phyloP scores from a whole-genome alignment of 2,888 invertebrate species.

The Tenodera sinensis region DNA sequence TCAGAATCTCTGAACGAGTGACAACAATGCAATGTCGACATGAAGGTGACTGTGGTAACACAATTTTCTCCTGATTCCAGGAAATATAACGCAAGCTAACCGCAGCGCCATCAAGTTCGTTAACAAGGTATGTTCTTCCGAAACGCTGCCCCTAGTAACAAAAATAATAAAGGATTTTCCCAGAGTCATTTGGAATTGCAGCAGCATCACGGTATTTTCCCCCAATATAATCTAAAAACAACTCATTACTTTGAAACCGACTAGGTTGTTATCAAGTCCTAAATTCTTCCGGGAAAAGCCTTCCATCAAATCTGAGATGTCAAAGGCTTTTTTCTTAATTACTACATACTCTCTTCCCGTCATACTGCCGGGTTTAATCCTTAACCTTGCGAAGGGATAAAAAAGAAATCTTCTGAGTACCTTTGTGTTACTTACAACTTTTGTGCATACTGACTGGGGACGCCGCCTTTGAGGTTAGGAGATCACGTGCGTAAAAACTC shows the following conservation, averaged over 20 bases:
- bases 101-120: neutral
- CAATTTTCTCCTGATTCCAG: neutral
- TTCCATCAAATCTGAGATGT: neutral
- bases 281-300: neutral
- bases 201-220: neutral
- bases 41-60: neutral
- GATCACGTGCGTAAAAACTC: too few relatives aligned
- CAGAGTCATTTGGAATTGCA: neutral
- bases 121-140: neutral
- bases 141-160: too few relatives aligned
- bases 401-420: too few relatives aligned
- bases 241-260: too few relatives aligned
- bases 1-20: neutral
- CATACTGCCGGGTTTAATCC: too few relatives aligned
- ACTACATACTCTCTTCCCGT: neutral
- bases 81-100: neutral
- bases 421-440: too few relatives aligned
- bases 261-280: neutral
- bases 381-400: too few relatives aligned
- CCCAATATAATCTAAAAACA: too few relatives aligned
- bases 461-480: too few relatives aligned
- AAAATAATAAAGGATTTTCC: neutral
- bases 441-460: too few relatives aligned
- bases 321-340: neutral
- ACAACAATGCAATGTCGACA: too few relatives aligned